A percentile compares a stretch with the other conserved stretches of the same genome.
Conservation (phyloP, 2,113 vertebrate species). For the Grammomys dolichurus region DNA sequence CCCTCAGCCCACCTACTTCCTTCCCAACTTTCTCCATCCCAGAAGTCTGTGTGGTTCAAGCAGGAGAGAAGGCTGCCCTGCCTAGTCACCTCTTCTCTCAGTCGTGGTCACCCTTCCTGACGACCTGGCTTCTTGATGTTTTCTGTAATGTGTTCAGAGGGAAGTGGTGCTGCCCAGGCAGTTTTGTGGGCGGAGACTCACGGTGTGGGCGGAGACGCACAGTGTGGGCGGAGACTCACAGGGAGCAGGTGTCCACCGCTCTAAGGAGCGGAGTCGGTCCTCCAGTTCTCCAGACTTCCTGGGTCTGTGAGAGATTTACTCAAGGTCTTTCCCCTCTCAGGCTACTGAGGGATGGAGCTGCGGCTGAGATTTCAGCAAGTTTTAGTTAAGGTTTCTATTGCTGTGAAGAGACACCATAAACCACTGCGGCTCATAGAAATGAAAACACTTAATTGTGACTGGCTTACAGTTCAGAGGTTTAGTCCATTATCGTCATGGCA, state of each 20-base stretch:
- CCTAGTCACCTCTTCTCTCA: fast-evolving
- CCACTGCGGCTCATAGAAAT: not conserved
- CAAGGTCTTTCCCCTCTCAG: fast-evolving
- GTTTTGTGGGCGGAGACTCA: not conserved
- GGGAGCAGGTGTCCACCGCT: no score
- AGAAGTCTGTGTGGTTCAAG: not conserved
- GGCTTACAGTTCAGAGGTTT: not conserved
- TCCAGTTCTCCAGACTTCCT: fast-evolving
- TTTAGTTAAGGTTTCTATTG: not conserved
- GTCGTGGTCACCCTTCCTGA: not conserved
- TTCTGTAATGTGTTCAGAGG: not conserved
- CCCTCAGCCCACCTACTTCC: no score
- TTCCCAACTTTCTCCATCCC: not conserved
- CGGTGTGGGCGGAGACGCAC: no score
- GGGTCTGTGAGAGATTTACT: not conserved
- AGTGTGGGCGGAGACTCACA: not conserved
- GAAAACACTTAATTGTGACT: not conserved
- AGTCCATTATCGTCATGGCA: no score
- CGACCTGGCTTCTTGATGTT: not conserved
- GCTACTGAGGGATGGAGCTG: not conserved
- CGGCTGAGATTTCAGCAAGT: not conserved
- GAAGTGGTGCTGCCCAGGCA: not conserved
- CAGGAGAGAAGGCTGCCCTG: not conserved
- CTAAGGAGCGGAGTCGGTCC: not conserved
- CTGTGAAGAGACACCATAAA: not conserved